Base-by-base conservation (phyloP, 2,888 invertebrate genomes). In the Dicyrtoma fusca region DNA sequence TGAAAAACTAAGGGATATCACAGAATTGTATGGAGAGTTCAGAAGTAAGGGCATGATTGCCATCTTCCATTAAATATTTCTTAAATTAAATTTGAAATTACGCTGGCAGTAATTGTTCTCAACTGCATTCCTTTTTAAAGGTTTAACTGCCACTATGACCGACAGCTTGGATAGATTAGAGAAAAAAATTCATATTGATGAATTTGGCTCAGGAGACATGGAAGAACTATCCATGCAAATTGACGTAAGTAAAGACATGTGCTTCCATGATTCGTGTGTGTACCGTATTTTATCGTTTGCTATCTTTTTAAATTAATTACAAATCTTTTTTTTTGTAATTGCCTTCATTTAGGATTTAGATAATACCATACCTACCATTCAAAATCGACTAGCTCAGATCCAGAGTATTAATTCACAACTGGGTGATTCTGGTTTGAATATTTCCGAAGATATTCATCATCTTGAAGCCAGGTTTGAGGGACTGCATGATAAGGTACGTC, bases 211-310 rank as follows among this genome's bases (percentile, higher is more conserved):
- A 69, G 92, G 90, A 44, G 96, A 96, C 85, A 94, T 95, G 1
- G 95, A 96, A 85, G 95, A 95, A 85, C 90, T 94, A 77, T 92
- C 93, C 45, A 95, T 94, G 83, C 92, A 94, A 82, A 87, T 95
- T 53, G 94, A 94, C 84, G 92, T 92, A 83, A 86, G 88, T 86
- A 57, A 44, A n/a, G n/a, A n/a, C n/a, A n/a, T n/a, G n/a, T n/a
- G n/a, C n/a, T n/a, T n/a, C n/a, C n/a, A n/a, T n/a, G n/a, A n/a
- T n/a, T n/a, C n/a, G n/a, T n/a, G n/a, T n/a, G n/a, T n/a, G n/a
- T n/a, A n/a, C n/a, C n/a, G n/a, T n/a, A n/a, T n/a, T n/a, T n/a
- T n/a, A n/a, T n/a, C n/a, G n/a, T n/a, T n/a, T n/a, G n/a, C n/a
- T n/a, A n/a, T n/a, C n/a, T n/a, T n/a, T n/a, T n/a, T n/a, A n/a